A percentile compares a stretch with the other conserved stretches of the same genome.
Evolutionary conservation across 2,888 invertebrate genomes (phyloP).

Genomic region (Temnothorax ravouxi): DNA sequence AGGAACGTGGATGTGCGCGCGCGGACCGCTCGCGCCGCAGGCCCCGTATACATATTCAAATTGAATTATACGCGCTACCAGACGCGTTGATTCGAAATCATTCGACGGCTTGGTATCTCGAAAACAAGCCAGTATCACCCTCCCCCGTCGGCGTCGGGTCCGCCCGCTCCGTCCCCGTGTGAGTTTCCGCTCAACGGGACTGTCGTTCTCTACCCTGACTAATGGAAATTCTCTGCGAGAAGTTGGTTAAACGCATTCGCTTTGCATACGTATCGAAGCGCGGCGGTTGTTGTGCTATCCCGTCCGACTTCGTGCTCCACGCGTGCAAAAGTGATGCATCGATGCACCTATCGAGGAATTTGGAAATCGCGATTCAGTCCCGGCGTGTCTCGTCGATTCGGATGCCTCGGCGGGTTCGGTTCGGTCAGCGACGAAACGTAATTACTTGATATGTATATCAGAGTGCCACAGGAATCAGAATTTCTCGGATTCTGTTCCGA

Average conservation of each 20-base stretch:
- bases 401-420: background rate
- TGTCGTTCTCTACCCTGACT: conserved; percentile 70
- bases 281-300: conserved; percentile 11
- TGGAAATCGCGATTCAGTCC: conserved; percentile 18
- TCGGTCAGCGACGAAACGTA: conserved; percentile 5
- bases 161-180: conserved; percentile 22
- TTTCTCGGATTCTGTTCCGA: background rate
- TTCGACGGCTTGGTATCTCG: conserved; percentile 80
- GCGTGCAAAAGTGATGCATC: conserved; percentile 16
- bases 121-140: conserved; percentile 57
- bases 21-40: conserved; percentile 45
- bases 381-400: background rate
- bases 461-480: background rate
- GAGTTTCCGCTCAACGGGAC: conserved; percentile 21
- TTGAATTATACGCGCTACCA: conserved; percentile 86
- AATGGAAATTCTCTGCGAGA: conserved; percentile 85
- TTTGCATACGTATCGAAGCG: conserved; percentile 84
- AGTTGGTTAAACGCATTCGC: conserved; percentile 84
- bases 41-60: conserved; percentile 85
- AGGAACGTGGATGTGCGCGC: conserved; percentile 60
- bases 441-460: background rate
- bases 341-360: conserved; percentile 39
- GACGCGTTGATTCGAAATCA: conserved; percentile 86
- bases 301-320: conserved; percentile 51
- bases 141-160: background rate